Evolutionary conservation across 2,888 invertebrate species (phyloP), one percentile per base, ranked within the genome.

Genomic region (Troilus luridus): DNA sequence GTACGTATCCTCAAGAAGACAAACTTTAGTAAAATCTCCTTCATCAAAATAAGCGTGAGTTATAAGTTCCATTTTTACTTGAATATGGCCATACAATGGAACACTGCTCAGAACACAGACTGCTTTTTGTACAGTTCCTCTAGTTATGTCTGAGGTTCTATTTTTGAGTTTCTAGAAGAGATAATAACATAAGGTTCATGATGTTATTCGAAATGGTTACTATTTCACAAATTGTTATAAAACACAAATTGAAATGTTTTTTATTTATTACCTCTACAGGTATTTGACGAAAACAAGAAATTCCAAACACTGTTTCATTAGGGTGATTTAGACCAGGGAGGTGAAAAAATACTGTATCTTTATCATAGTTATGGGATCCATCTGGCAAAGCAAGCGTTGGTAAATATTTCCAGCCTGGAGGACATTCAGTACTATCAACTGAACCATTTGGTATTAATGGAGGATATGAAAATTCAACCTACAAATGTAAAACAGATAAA

Each of bases 261-360:
- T 19, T 11, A 41, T 41, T 41, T 41, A 41, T 59, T 95, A 98
- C 98, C 95, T 98, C 98, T 0, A 99, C 97, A 93, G 98, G 97
- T 93, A 99, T 99, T 95, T 99, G 99, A 92, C 99, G 96, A 94
- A 99, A 99, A 95, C 99, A 99, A 41, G 99, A 99, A 92, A 99
- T 97, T 59, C 99, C 99, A 95, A 97, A 99, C 19, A 99, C 97
- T 89, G 98, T 98, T 93, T 96, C 96, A 91, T 96, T 96, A 10
- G 98, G 97, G 94, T 98, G 97, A 89, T 96, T 96, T 88, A 98
- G 95, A 93, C 98, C 98, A 64, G 99, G 99, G 92, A 99, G 95
- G 94, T 98, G 98, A 94, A 99, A 99, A 95, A 97, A 99, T 92
- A 99, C 98, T 0, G 98, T 98, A 94, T 99, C 99, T 93, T 98